Conservation (phyloP, 2,888 invertebrate species). For the Diachrysia chrysitis region DNA sequence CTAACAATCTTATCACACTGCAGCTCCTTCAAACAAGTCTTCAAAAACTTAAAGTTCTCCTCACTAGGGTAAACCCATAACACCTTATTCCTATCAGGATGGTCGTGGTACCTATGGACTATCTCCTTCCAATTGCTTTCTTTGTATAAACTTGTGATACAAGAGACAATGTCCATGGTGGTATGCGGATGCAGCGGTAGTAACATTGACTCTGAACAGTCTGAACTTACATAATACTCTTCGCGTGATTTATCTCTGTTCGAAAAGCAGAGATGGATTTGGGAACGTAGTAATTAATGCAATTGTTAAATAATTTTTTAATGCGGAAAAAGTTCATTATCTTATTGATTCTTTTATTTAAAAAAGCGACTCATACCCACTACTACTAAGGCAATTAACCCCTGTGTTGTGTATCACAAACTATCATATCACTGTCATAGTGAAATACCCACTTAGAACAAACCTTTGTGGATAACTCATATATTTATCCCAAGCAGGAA, state of each 20-base stretch:
- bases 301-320: background rate
- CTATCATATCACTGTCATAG: too few relatives aligned
- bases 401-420: too few relatives aligned
- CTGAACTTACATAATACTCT: slow-evolving; percentile 59
- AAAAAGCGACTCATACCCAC: too few relatives aligned
- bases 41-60: slow-evolving; percentile 90
- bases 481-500: too few relatives aligned
- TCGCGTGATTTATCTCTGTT: slow-evolving; percentile 63
- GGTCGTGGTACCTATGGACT: slow-evolving; percentile 80
- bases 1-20: slow-evolving; percentile 89
- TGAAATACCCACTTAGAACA: too few relatives aligned
- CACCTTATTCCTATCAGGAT: slow-evolving; percentile 87
- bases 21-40: slow-evolving; percentile 78
- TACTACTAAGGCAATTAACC: too few relatives aligned
- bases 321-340: too few relatives aligned
- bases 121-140: slow-evolving; percentile 86
- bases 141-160: slow-evolving; percentile 78
- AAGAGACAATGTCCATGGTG: slow-evolving; percentile 82
- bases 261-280: slow-evolving; percentile 63
- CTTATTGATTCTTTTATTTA: too few relatives aligned
- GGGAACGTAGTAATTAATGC: slow-evolving; percentile 10
- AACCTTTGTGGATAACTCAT: too few relatives aligned
- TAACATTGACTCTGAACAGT: slow-evolving; percentile 66
- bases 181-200: slow-evolving; percentile 35
- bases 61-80: slow-evolving; percentile 94